Evolutionary conservation across 2,888 invertebrate species (phyloP), one percentile per base, ranked within the genome.

Genomic region (Orthosia incerta): DNA sequence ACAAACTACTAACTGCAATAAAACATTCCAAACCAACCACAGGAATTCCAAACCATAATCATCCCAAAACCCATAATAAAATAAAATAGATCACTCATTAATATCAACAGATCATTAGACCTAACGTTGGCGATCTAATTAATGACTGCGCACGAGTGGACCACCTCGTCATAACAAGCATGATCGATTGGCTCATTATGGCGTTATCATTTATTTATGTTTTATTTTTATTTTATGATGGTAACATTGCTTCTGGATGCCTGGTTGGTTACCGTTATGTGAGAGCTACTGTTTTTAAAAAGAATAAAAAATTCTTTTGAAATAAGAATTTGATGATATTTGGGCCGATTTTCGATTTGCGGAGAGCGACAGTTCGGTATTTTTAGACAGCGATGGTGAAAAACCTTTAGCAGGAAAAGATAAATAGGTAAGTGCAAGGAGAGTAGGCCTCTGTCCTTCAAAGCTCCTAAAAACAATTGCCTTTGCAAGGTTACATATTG

Each of bases 71-170:
- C 39, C 69, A 13, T 26, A 56, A 16, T 60, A 50, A 72, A 73
- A 73, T 81, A 68, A 80, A 72, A 71, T 71, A 75, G 71, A 85
- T 85, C 63, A 70, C 74, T 85, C 80, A 79, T 88, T 82, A 86
- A 85, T 79, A 85, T 74, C 67, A 76, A 65, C 68, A 62, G 79
- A 89, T 89, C 91, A 89, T 89, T 88, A 89, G 80, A 86, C 77
- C 83, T 91, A 90, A 91, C 87, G 91, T 88, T 89, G 85, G 79
- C 74, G 86, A 89, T 89, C 89, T 92, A 92, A 92, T 91, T 91
- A 92, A 92, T 93, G 91, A 90, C 86, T 81, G 80, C 69, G 75
- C 78, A 79, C 76, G 81, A 86, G 84, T 82, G 80, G 92, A 91
- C 92, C 91, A 91, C 92, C 92, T 84, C 88, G 89, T 91, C 89